A percentile compares a stretch with the other conserved stretches of the same genome.
phyloP scores from a whole-genome alignment of 1,140 invertebrate genomes.

The Adelges cooleyi region DNA sequence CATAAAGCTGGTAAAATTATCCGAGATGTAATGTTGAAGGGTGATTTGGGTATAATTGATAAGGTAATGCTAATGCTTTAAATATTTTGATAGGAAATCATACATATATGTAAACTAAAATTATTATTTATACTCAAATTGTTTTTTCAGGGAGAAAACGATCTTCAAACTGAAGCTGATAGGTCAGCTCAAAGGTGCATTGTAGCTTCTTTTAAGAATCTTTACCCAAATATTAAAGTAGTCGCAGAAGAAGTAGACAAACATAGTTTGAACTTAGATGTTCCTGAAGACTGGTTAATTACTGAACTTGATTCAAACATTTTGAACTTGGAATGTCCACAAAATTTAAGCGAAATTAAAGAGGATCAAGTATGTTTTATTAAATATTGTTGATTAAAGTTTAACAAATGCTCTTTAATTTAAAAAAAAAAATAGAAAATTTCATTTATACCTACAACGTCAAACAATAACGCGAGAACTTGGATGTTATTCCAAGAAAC shows the following conservation, averaged over 20 bases:
- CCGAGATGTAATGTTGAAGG: conserved; percentile 73
- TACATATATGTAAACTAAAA: not conserved
- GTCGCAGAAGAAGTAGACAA: conserved; percentile 83
- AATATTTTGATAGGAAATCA: not conserved
- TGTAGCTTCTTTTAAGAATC: conserved; percentile 64
- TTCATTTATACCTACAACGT: too few species aligned
- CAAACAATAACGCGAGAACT: too few species aligned
- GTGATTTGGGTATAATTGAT: conserved; percentile 80
- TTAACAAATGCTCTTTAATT: too few species aligned
- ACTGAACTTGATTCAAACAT: conserved; percentile 58
- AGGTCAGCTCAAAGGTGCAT: conserved; percentile 87
- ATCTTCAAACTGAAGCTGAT: conserved; percentile 96
- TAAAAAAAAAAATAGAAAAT: too few species aligned
- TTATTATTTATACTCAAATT: not conserved
- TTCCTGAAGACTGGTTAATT: conserved; percentile 60
- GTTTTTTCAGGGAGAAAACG: conserved; percentile 44
- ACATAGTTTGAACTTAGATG: conserved; percentile 37
- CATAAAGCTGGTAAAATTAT: conserved; percentile 78
- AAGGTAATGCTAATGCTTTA: conserved; percentile 48
- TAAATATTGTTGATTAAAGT: too few species aligned
- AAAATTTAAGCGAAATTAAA: conserved; percentile 48
- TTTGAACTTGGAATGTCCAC: conserved; percentile 56
- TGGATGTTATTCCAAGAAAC: too few species aligned
- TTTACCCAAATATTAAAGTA: conserved; percentile 76
- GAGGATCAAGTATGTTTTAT: conserved; percentile 43